Evolutionary conservation across 37 sponge, comb jelly and placozoan genomes (phyloP), one percentile per base, ranked within the genome.

Genomic region (Mnemiopsis leidyi): DNA sequence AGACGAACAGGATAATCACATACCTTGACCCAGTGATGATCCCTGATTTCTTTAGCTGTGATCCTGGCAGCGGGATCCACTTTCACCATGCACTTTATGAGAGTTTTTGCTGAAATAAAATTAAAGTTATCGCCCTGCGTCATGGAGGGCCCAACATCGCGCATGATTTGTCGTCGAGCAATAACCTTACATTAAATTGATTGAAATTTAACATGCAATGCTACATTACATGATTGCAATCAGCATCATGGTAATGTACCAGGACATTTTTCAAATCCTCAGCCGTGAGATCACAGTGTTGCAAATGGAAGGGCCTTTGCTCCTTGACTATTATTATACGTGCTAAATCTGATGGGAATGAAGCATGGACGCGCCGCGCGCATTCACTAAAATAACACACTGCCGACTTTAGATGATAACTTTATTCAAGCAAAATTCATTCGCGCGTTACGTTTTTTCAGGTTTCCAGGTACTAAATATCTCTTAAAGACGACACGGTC

Each of bases 21-120:
- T 83, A 98, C 98, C 32, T 88, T 95, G 38, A 98, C 94, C 98
- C 98, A 98, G 32, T 94, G 67, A 69, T 98, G 96, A 79, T 96
- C 95, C 69, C 93, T 76, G 24, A 98, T 95, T 76, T 95, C 96
- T 48, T 95, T 94, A 18, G 96, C 97, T 39, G 96, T 95, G n/a
- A 94, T 75, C 28, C 98, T 92, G 26, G 68, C 69, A 0, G 94
- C 94, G 0, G 98, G 95, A 71, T 95, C 95, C 38, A 96, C 96
- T 69, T 95, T 69, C 85, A 98, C 82, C 97, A 98, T 98, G 21
- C 94, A 94, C 33, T 67, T 40, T 0, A 98, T 94, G 82, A 98
- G 93, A 18, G 93, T 83, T 38, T 96, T 96, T 0, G 97, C 98
- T 98, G 93, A 69, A 94, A 38, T 9, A 16, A 1, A 32, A 21